phyloP scores from a whole-genome alignment of 2,113 vertebrate species.

The Puffinus mauretanicus region DNA sequence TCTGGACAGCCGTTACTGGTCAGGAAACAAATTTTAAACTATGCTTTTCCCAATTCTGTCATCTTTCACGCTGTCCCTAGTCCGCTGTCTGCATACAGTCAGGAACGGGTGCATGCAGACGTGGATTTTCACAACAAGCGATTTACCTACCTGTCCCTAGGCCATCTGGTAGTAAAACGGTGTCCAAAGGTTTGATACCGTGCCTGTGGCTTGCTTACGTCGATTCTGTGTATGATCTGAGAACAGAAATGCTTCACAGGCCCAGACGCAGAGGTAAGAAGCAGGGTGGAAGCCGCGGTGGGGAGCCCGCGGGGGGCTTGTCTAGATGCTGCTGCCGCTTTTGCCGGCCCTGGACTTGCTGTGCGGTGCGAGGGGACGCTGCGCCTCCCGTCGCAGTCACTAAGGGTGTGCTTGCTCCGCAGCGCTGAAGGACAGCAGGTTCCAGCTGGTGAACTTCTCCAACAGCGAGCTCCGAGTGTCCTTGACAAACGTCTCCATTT shows the following conservation, averaged over 20 bases:
- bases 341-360: background rate
- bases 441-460: conserved; percentile 99
- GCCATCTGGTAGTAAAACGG: background rate
- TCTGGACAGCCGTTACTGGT: background rate
- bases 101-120: fast-evolving
- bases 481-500: conserved; percentile 96
- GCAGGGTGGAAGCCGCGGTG: background rate
- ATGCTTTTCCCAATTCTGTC: background rate
- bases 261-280: background rate
- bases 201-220: background rate
- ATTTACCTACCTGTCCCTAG: background rate
- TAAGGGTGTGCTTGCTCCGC: conserved; percentile 50
- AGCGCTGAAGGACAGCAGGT: conserved; percentile 98
- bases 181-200: fast-evolving
- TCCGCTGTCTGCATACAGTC: background rate
- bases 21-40: background rate
- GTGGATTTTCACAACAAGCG: background rate
- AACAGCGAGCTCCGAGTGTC: conserved; percentile 97
- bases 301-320: background rate
- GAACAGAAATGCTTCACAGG: background rate
- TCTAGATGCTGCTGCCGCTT: background rate
- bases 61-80: background rate
- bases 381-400: background rate
- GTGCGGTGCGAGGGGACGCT: background rate
- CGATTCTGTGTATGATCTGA: background rate